Conservation (phyloP, 1,140 invertebrate genomes). For the Cotesia chilonis region DNA sequence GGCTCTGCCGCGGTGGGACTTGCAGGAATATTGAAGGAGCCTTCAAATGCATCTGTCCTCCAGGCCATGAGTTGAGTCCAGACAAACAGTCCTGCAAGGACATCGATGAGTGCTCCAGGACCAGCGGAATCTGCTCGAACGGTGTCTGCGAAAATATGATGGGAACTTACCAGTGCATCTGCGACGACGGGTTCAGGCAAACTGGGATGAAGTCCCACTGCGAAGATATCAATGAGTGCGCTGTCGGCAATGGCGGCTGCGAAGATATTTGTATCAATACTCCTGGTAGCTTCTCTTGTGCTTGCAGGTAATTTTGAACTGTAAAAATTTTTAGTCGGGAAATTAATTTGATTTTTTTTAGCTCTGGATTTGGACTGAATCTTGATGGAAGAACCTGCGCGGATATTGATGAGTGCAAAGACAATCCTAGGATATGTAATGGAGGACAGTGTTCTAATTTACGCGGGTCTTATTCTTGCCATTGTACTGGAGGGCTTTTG, state of each 20-base stretch:
- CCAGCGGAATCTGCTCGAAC: constrained; percentile 84
- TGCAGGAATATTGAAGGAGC: constrained; percentile 72
- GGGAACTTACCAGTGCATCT: constrained; percentile 88
- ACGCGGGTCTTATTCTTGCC: constrained; percentile 79
- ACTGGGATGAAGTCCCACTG: constrained; percentile 72
- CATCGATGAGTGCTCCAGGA: constrained; percentile 77
- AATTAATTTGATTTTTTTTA: constrained; percentile 63
- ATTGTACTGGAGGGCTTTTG: constrained; percentile 79
- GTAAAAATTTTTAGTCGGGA: constrained; percentile 35
- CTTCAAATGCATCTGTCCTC: constrained; percentile 73
- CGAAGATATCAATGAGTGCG: constrained; percentile 74
- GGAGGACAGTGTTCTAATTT: constrained; percentile 85
- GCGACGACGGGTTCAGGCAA: constrained; percentile 81
- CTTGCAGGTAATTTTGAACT: constrained; percentile 61
- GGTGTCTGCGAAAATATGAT: constrained; percentile 87
- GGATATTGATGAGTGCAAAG: constrained; percentile 81
- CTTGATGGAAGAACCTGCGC: constrained; percentile 72
- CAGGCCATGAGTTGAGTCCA: constrained; percentile 72
- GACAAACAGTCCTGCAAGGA: constrained; percentile 75
- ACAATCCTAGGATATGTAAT: constrained; percentile 81
- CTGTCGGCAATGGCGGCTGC: constrained; percentile 71
- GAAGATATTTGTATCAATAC: constrained; percentile 73
- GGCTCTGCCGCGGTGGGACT: constrained; percentile 75
- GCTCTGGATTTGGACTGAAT: constrained; percentile 72
- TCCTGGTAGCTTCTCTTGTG: constrained; percentile 68